These are phyloP conservation scores for zebrafish (Danio rerio) DNA, from an alignment of 2,113 vertebrate genomes.

Conservation along the genomic window GRCz12tu NC_133198.1:5806001-5806500, in stretches of 20 bases:
- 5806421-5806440: background rate
- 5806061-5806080: background rate
- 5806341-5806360: conserved; percentile 6
- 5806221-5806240: background rate
- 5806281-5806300: background rate
- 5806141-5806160: background rate
- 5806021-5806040: background rate
- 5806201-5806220: background rate
- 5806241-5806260: conserved; percentile 23
- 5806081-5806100: conserved; percentile 23
- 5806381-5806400: background rate
- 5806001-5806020: background rate
- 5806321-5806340: background rate
- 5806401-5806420: background rate
- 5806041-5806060: background rate
- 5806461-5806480: conserved; percentile 87
- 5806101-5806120: conserved; percentile 13
- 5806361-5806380: background rate
- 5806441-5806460: conserved; percentile 63
- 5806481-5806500: conserved; percentile 90
- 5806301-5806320: background rate
- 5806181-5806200: conserved; percentile 5
- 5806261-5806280: background rate
- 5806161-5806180: conserved; percentile 24
- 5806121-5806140: background rate